A percentile compares a stretch with the other conserved stretches of the same genome.
Conservation (phyloP, 2,113 vertebrate species). For the Gymnorhina tibicen region DNA sequence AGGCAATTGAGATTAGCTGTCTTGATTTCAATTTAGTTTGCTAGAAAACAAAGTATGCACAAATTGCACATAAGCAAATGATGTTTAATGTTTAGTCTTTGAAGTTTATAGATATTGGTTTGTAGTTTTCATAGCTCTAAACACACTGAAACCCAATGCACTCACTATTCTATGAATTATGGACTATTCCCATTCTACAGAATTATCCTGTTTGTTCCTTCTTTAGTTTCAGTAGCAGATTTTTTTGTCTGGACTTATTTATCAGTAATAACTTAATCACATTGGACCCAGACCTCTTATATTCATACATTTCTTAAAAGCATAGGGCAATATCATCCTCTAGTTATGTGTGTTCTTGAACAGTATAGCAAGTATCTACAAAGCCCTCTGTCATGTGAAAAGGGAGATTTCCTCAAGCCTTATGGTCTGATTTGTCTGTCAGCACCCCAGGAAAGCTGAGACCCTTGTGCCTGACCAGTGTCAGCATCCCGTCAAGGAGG, state of each 20-base stretch:
- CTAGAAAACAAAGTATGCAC: neutral
- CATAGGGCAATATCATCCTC: neutral
- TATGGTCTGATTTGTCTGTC: neutral
- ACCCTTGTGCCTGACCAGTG: neutral
- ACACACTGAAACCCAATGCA: neutral
- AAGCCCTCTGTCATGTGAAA: neutral
- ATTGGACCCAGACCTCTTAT: neutral
- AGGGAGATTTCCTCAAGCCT: neutral
- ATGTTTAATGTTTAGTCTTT: neutral
- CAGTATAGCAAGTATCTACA: neutral
- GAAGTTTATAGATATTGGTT: neutral
- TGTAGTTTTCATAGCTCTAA: neutral
- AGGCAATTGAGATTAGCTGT: neutral
- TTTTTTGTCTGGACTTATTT: neutral
- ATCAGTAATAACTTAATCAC: neutral
- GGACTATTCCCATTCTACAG: neutral
- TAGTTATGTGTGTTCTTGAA: neutral
- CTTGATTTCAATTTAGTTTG: neutral
- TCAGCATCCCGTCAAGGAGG: neutral
- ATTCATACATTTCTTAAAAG: neutral
- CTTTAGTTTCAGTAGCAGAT: neutral
- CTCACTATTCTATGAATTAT: neutral
- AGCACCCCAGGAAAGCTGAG: neutral
- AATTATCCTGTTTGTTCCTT: neutral
- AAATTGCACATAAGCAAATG: neutral